These are phyloP conservation scores for Tapera naevia DNA, from an alignment of 2,797 vertebrate genomes.

Conservation along the genomic window DNA sequence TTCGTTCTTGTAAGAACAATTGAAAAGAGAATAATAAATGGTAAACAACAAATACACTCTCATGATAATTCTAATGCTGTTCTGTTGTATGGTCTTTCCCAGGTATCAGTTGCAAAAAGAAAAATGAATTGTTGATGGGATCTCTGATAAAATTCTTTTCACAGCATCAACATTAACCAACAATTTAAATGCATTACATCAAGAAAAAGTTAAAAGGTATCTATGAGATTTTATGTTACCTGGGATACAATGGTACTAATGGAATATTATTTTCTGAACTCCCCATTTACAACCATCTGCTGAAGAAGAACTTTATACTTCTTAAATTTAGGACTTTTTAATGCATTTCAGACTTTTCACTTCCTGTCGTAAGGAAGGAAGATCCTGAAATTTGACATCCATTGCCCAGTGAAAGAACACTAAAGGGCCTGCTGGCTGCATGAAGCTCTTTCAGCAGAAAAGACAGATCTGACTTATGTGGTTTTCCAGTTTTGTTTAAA, in stretches of 20 bases:
- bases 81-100: background rate
- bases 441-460: background rate
- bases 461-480: background rate
- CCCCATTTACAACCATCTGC: background rate
- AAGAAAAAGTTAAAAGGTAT: background rate
- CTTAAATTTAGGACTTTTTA: background rate
- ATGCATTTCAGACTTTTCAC: background rate
- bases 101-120: background rate
- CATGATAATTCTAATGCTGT: background rate
- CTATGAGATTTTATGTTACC: background rate
- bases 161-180: background rate
- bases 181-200: slow-evolving; percentile 11
- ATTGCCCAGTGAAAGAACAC: background rate
- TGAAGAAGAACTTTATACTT: background rate
- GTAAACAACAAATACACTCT: background rate
- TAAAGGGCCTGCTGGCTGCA: background rate
- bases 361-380: background rate
- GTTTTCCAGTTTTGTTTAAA: background rate
- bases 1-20: background rate
- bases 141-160: background rate
- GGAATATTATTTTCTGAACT: background rate
- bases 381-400: background rate
- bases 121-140: background rate
- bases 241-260: background rate
- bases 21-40: background rate